Percentiles rank a stretch among this genome's conserved stretches.
phyloP scores from a whole-genome alignment of 2,888 invertebrate species.

The Agapostemon virescens region DNA sequence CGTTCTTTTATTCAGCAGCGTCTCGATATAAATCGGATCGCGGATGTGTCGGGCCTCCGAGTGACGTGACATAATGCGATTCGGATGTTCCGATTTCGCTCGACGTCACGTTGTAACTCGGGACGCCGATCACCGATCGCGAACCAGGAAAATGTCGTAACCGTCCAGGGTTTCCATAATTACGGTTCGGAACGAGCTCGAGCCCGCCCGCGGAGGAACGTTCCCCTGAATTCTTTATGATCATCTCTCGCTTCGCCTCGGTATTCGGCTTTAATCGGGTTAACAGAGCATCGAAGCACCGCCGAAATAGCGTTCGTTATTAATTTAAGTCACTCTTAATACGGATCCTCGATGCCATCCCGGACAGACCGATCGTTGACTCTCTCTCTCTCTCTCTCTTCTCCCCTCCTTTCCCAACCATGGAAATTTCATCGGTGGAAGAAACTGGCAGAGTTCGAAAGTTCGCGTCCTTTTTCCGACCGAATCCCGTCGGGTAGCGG shows the following conservation, averaged over 20 bases:
- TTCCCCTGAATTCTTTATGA: slow-evolving; percentile 69
- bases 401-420: background rate
- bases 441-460: slow-evolving; percentile 49
- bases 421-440: slow-evolving; percentile 47
- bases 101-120: slow-evolving; percentile 36
- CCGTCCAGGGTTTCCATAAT: slow-evolving; percentile 68
- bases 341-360: slow-evolving; percentile 46
- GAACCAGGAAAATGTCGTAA: slow-evolving; percentile 58
- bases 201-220: slow-evolving; percentile 54
- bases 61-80: slow-evolving; percentile 69
- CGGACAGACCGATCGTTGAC: slow-evolving; percentile 59
- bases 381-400: background rate
- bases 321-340: slow-evolving; percentile 73
- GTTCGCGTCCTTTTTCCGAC: slow-evolving; percentile 37
- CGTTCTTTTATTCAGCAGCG: slow-evolving; percentile 57
- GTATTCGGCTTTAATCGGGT: slow-evolving; percentile 72
- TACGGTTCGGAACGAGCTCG: slow-evolving; percentile 50
- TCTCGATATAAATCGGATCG: slow-evolving; percentile 62
- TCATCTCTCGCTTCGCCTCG: slow-evolving; percentile 63
- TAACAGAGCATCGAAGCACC: slow-evolving; percentile 73
- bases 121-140: slow-evolving; percentile 60
- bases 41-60: slow-evolving; percentile 30
- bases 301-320: slow-evolving; percentile 75
- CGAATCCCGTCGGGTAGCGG: background rate
- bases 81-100: slow-evolving; percentile 44